Base-by-base conservation (phyloP, 2,113 vertebrate genomes). In the Gobius niger region DNA sequence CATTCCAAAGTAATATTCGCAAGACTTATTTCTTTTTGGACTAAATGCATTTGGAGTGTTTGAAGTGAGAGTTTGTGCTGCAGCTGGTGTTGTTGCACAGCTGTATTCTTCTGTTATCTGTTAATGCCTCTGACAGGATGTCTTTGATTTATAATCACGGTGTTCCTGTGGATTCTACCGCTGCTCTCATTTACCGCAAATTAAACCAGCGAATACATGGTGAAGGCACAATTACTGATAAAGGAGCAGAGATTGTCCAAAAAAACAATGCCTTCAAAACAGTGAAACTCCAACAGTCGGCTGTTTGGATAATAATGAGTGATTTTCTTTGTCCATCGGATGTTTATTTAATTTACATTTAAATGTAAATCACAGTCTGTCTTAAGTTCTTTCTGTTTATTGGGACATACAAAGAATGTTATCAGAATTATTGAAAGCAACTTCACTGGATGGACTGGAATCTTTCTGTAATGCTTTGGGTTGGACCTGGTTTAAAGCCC, bases 201-300 rank as follows among this genome's bases (percentile, higher is more conserved):
- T 65, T 7, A 54, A 76, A 75, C 51, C 40, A 51, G 34, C 19
- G 9, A 62, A 71, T 24, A 40, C 11, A 63, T 16, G 51, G 40
- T 6, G 7, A 54, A 4, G 18, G 9, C 2, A 10, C 47, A 53
- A 41, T 16, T 24, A 44, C 47, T 24, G 52, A 44, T 60, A 19
- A 47, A 52, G 19, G 41, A 24, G 51, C 40, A 5, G 34, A 42
- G 34, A 42, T 60, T 42, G 40, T 12, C 34, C 57, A 60, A 60
- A 60, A 60, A 60, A 60, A 60, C 57, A 60, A 60, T 60, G 57
- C 7, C 57, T 41, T 60, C 14, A n/a, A n/a, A 42, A 42, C 34
- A 42, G 13, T 11, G 9, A 42, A 59, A 7, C 34, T 8, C 13
- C 24, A 24, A 24, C 1, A 57, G 40, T 52, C 8, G n/a, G 1